These are phyloP conservation scores for rat (Rattus norvegicus) DNA, from an alignment of 2,113 vertebrate species.

Conservation along the genomic window DNA sequence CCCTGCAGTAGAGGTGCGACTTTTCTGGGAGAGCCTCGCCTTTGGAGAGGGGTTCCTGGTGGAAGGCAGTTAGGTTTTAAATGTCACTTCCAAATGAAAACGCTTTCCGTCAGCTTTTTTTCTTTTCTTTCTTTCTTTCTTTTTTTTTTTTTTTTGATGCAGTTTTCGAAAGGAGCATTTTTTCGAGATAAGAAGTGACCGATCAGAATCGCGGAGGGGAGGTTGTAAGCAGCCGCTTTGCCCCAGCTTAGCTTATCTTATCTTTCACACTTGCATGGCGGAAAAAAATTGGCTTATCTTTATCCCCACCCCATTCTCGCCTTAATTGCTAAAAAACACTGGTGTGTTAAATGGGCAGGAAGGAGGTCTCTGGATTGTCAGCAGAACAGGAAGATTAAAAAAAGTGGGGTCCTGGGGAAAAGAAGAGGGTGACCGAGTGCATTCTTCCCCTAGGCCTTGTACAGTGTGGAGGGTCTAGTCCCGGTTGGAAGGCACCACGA, in stretches of 20 bases:
- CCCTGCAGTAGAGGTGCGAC: constrained; percentile 59
- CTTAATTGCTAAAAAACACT: constrained; percentile 88
- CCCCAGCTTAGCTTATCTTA: constrained; percentile 89
- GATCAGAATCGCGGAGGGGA: constrained; percentile 87
- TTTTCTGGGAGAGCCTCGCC: constrained; percentile 68
- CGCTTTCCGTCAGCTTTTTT: constrained; percentile 73
- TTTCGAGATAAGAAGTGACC: constrained; percentile 87
- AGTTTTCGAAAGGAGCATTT: constrained; percentile 87
- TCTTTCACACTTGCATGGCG: constrained; percentile 87
- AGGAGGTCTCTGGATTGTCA: constrained; percentile 81
- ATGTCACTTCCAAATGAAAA: constrained; percentile 82
- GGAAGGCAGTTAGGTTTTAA: constrained; percentile 72
- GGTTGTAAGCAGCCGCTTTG: constrained; percentile 87
- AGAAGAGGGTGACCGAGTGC: background rate
- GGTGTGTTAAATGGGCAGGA: constrained; percentile 84
- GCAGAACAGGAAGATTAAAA: constrained; percentile 56
- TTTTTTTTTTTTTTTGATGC: constrained; percentile 72
- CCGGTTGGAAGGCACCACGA: background rate
- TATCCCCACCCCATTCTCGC: constrained; percentile 85
- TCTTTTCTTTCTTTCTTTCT: constrained; percentile 76
- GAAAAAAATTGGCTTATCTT: constrained; percentile 88
- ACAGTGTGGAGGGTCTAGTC: background rate
- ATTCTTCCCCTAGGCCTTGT: background rate
- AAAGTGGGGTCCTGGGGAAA: constrained; percentile 72
- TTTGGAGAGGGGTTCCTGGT: constrained; percentile 43